A percentile compares a stretch with the other conserved stretches of the same genome.
Evolutionary conservation across 1,140 invertebrate genomes (phyloP).

Genomic region (Matsumurasca onukii): DNA sequence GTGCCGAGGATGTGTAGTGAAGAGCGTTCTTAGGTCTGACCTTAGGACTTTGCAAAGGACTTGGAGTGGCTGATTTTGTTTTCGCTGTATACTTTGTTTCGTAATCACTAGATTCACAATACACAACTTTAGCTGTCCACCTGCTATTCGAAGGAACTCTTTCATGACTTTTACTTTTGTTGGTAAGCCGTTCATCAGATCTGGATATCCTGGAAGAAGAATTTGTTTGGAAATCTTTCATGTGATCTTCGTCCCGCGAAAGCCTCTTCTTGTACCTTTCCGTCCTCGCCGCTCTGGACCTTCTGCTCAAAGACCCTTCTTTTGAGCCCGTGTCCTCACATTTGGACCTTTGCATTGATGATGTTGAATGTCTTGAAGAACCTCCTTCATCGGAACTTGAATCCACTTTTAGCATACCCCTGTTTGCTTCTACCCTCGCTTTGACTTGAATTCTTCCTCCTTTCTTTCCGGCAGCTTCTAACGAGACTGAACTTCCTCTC

Average conservation of each 20-base stretch:
- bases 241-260: conserved; percentile 62
- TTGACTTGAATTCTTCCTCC: conserved; percentile 58
- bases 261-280: conserved; percentile 75
- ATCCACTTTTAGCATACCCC: conserved; percentile 59
- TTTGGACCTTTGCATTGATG: conserved; percentile 56
- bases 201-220: conserved; percentile 18
- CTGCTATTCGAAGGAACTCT: conserved; percentile 30
- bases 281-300: conserved; percentile 67
- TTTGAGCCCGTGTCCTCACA: conserved; percentile 63
- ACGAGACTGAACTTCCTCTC: conserved; percentile 49
- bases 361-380: conserved; percentile 32
- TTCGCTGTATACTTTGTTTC: conserved; percentile 38
- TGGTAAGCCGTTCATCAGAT: conserved; percentile 22
- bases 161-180: conserved; percentile 11
- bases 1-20: conserved; percentile 29
- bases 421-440: conserved; percentile 62
- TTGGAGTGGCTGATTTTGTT: conserved; percentile 42
- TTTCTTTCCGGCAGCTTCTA: conserved; percentile 51
- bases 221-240: conserved; percentile 22
- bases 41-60: conserved; percentile 40
- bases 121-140: conserved; percentile 43
- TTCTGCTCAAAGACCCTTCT: conserved; percentile 55
- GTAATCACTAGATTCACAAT: conserved; percentile 45
- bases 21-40: conserved; percentile 32
- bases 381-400: conserved; percentile 70